phyloP scores from a whole-genome alignment of 2,797 vertebrate species.

The Tachyglossus aculeatus region DNA sequence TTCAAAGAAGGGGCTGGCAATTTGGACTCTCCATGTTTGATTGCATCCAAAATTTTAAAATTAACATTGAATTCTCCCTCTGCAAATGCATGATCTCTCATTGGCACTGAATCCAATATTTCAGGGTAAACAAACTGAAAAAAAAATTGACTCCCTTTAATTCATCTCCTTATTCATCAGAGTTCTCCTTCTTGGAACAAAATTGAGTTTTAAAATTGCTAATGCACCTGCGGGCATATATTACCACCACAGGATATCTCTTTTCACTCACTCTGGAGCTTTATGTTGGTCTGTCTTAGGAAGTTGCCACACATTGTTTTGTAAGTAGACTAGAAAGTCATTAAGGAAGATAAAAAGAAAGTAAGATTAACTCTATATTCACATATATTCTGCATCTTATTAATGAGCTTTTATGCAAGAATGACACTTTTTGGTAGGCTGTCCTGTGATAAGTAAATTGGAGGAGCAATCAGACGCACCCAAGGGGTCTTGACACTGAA shows the following conservation, averaged over 20 bases:
- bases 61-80: constrained; percentile 34
- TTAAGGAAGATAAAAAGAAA: background rate
- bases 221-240: too few relatives aligned
- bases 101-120: constrained; percentile 20
- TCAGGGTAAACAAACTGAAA: background rate
- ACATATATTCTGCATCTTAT: background rate
- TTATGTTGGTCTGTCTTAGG: background rate
- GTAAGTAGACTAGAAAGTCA: constrained; percentile 3
- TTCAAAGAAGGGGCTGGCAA: constrained; percentile 32
- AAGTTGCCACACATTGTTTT: background rate
- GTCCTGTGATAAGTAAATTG: background rate
- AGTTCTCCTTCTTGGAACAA: background rate
- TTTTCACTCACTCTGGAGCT: too few relatives aligned
- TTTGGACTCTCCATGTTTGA: constrained; percentile 19
- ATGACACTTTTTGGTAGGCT: background rate
- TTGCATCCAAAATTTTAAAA: constrained; percentile 24
- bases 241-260: too few relatives aligned
- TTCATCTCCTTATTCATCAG: background rate
- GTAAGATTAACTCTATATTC: background rate
- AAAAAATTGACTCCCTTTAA: background rate
- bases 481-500: background rate
- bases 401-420: background rate
- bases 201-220: background rate
- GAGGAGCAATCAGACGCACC: background rate
- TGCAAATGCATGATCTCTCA: background rate